Evolutionary conservation across 2,113 vertebrate species (phyloP), one percentile per base, ranked within the genome.

Genomic region (Pyxicephalus adspersus): DNA sequence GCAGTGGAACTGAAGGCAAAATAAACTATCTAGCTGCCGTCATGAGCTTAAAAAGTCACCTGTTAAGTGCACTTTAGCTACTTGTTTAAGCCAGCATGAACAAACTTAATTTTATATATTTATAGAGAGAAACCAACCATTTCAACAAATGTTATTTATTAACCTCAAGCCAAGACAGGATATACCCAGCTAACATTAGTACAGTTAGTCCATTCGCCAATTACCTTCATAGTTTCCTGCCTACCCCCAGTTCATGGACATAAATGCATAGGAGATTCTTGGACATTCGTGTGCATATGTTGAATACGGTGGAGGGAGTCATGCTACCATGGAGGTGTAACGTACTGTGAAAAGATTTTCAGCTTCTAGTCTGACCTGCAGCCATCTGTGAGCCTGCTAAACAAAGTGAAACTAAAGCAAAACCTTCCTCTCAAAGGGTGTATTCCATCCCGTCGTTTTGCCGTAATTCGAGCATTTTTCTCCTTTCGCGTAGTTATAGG

Each of bases 281-380:
- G n/a, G n/a, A n/a, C n/a, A n/a, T n/a, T n/a, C n/a, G n/a, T 70
- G 13, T 52, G 15, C 34, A 38, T 45, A 52, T 70, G 22, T 52
- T n/a, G 13, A n/a, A 4, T 2, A 34, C 5, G 19, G 54, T 19
- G 3, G 11, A 60, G 54, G 54, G 22, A 29, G 26, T 23, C 51
- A 22, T n/a, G 26, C 15, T 64, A 15, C 29, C n/a, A n/a, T 23
- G n/a, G 9, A 29, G 60, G 23, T 65, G 34, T 64, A 54, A 64
- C 31, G 34, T 38, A 29, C 26, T 54, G 63, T 57, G 25, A 38
- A 45, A 65, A 45, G 74, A 64, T 77, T 64, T 73, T 64, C 17
- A 63, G 57, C 73, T 25, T 18, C 23, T 13, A 63, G 3, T 52
- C 25, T 19, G n/a, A 19, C 28, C 60, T 34, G 60, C 64, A 31